Evolutionary conservation across 2,888 invertebrate species (phyloP).

Genomic region (Prosapia bicincta): DNA sequence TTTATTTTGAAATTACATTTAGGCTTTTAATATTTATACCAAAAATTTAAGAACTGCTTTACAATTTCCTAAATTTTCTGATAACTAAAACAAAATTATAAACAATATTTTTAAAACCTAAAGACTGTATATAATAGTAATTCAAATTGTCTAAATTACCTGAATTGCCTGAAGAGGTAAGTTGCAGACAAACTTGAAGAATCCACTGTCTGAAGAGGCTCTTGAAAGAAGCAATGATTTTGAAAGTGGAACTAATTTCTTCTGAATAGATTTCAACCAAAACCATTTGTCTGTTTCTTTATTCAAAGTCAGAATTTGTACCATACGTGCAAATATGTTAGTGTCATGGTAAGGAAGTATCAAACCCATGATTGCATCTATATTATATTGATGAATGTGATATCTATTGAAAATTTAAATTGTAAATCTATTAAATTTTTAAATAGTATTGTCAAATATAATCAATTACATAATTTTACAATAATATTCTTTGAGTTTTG

Average conservation of each 20-base stretch:
- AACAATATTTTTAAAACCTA: no score
- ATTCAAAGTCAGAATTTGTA: constrained; percentile 62
- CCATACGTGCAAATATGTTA: constrained; percentile 74
- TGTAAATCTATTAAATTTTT: no score
- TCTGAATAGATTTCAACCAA: constrained; percentile 72
- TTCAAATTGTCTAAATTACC: no score
- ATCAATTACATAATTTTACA: no score
- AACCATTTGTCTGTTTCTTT: constrained; percentile 62
- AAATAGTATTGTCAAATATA: no score
- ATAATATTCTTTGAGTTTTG: no score
- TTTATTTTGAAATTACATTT: no score
- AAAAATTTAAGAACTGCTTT: no score
- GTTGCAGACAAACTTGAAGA: constrained; percentile 61
- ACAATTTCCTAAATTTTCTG: no score
- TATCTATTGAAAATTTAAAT: constrained; percentile 53
- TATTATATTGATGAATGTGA: constrained; percentile 84
- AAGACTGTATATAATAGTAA: no score
- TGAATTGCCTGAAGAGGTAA: constrained; percentile 57
- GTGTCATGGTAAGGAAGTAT: constrained; percentile 93
- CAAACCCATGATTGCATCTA: constrained; percentile 71
- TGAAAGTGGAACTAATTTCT: constrained; percentile 68
- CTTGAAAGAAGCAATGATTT: constrained; percentile 70
- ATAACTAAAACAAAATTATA: no score
- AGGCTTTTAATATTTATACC: no score
- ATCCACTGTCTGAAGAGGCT: constrained; percentile 59